Evolutionary conservation across 2,113 vertebrate genomes (phyloP).

Genomic region (Eulemur rufifrons): DNA sequence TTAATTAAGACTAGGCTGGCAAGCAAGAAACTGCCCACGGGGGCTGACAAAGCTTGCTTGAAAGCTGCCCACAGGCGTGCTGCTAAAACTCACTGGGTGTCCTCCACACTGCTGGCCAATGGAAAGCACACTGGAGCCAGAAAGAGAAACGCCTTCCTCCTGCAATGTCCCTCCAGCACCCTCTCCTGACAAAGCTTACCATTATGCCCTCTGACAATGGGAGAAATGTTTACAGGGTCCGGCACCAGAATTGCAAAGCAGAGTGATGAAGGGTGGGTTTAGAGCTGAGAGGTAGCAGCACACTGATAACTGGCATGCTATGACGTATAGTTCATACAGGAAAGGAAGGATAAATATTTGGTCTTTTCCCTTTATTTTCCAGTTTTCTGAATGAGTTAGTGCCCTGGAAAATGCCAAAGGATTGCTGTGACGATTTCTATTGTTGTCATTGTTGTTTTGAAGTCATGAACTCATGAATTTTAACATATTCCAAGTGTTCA

Average conservation of each 20-base stretch:
- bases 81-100: not conserved
- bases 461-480: constrained; percentile 1
- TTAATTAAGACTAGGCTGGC: no score
- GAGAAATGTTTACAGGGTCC: not conserved
- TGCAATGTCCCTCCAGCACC: not conserved
- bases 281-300: not conserved
- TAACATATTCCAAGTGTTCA: not conserved
- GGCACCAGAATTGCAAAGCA: no score
- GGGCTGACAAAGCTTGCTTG: not conserved
- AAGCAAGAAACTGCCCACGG: not conserved
- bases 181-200: not conserved
- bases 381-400: not conserved
- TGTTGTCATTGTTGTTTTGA: not conserved
- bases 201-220: not conserved
- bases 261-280: not conserved
- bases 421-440: not conserved
- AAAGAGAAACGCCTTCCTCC: not conserved
- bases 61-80: not conserved
- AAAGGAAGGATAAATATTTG: not conserved
- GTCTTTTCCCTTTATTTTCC: not conserved
- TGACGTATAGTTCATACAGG: not conserved
- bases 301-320: rapidly evolving
- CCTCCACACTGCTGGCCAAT: not conserved
- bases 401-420: not conserved
- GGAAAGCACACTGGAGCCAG: not conserved